These are phyloP conservation scores for Pseudoatta argentina DNA, from an alignment of 1,140 invertebrate species.

Conservation along the genomic window DNA sequence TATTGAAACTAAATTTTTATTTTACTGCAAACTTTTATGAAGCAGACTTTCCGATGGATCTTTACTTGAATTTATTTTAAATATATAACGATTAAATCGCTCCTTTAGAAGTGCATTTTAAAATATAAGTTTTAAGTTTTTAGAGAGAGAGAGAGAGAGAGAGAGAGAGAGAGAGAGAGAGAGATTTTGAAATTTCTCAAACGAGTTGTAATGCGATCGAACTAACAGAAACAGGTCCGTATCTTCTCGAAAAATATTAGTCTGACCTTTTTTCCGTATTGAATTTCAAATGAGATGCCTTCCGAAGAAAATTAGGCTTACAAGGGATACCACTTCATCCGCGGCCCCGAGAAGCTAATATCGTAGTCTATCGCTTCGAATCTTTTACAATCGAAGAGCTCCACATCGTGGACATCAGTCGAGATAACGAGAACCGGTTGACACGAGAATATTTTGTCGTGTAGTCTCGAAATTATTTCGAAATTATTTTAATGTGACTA, in stretches of 20 bases:
- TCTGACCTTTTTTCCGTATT: constrained; percentile 53
- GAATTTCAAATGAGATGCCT: constrained; percentile 62
- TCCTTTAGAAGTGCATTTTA: too few relatives aligned
- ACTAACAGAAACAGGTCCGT: background rate
- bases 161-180: too few relatives aligned
- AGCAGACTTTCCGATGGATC: background rate
- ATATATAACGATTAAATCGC: background rate
- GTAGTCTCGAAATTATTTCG: constrained; percentile 66
- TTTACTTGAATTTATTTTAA: background rate
- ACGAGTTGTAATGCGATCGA: background rate
- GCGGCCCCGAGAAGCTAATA: constrained; percentile 19
- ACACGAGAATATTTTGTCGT: constrained; percentile 35
- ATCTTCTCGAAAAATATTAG: constrained; percentile 49
- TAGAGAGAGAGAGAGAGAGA: too few relatives aligned
- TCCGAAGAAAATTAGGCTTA: constrained; percentile 61
- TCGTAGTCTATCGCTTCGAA: constrained; percentile 27
- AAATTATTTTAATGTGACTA: constrained; percentile 43
- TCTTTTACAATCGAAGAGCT: constrained; percentile 63
- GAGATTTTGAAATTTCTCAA: constrained; percentile 28
- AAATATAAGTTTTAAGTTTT: too few relatives aligned
- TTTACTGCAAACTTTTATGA: background rate
- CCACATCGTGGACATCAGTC: constrained; percentile 48
- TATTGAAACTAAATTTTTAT: background rate
- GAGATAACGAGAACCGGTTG: constrained; percentile 74
- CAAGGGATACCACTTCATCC: constrained; percentile 59